Percentiles rank a stretch among this genome's conserved stretches.
These are phyloP conservation scores for Xestia rhomboidea DNA, from an alignment of 2,888 invertebrate genomes.

Conservation along the genomic window DNA sequence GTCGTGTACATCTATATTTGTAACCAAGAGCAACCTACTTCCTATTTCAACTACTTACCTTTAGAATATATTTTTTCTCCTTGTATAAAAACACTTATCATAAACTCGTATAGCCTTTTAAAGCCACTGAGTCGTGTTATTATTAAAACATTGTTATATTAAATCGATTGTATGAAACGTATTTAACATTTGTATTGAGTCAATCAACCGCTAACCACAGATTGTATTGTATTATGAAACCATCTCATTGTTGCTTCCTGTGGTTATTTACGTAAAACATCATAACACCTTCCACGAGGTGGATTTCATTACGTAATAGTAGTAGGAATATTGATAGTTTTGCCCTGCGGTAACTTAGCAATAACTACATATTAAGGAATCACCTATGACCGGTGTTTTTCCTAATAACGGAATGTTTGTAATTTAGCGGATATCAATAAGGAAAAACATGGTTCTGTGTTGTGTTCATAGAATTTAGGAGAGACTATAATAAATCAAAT, in stretches of 20 bases:
- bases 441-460: conserved; percentile 14
- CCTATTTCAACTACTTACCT: conserved; percentile 24
- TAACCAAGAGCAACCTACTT: conserved; percentile 31
- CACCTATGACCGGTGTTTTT: not conserved
- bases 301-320: conserved; percentile 5
- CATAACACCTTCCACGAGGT: conserved; percentile 18
- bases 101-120: conserved; percentile 19
- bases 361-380: not conserved
- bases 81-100: conserved; percentile 15
- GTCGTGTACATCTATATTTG: conserved; percentile 39
- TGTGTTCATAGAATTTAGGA: conserved; percentile 8
- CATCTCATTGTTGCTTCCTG: conserved; percentile 51
- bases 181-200: conserved; percentile 22
- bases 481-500: not conserved
- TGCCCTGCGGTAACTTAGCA: not conserved
- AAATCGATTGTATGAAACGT: conserved; percentile 28
- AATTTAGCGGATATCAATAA: not conserved
- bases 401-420: conserved; percentile 7
- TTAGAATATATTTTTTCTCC: conserved; percentile 22
- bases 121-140: conserved; percentile 17
- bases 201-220: conserved; percentile 53
- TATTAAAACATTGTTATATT: conserved; percentile 21
- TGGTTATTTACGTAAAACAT: conserved; percentile 47
- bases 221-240: conserved; percentile 40
- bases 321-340: not conserved